phyloP scores from a whole-genome alignment of 2,888 invertebrate species.

The Trissoscelio sp. region DNA sequence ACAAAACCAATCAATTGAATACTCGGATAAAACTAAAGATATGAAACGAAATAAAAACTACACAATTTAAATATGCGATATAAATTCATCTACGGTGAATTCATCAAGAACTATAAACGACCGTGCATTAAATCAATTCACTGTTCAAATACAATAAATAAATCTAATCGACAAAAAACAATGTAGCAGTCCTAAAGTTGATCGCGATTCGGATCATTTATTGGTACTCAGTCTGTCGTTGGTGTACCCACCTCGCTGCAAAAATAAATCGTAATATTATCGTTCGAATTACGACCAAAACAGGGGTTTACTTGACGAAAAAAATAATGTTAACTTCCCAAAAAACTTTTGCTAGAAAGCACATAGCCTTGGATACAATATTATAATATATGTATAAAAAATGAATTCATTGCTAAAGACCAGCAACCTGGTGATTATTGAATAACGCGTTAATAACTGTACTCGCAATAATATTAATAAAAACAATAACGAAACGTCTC shows the following conservation, averaged over 20 bases:
- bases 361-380: slow-evolving; percentile 62
- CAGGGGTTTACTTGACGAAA: slow-evolving; percentile 15
- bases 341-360: slow-evolving; percentile 67
- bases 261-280: slow-evolving; percentile 28
- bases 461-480: slow-evolving; percentile 43
- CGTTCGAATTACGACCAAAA: slow-evolving; percentile 23
- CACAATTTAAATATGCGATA: slow-evolving; percentile 13
- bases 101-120: slow-evolving; percentile 41
- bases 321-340: slow-evolving; percentile 41
- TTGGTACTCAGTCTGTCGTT: slow-evolving; percentile 58
- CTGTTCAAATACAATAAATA: slow-evolving; percentile 30
- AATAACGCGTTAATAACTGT: slow-evolving; percentile 49
- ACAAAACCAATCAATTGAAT: background rate
- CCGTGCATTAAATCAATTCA: slow-evolving; percentile 8
- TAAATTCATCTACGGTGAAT: slow-evolving; percentile 34
- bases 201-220: slow-evolving; percentile 46
- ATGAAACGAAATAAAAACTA: slow-evolving; percentile 1
- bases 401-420: slow-evolving; percentile 66
- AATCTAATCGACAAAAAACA: slow-evolving; percentile 34
- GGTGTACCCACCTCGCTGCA: slow-evolving; percentile 36
- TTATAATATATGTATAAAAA: slow-evolving; percentile 56
- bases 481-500: slow-evolving; percentile 41
- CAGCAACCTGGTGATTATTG: slow-evolving; percentile 60
- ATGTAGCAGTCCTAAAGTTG: slow-evolving; percentile 32
- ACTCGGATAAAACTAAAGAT: background rate